Evolutionary conservation across 2,113 vertebrate genomes (phyloP).

Genomic region (Sylvicapra grimmia): DNA sequence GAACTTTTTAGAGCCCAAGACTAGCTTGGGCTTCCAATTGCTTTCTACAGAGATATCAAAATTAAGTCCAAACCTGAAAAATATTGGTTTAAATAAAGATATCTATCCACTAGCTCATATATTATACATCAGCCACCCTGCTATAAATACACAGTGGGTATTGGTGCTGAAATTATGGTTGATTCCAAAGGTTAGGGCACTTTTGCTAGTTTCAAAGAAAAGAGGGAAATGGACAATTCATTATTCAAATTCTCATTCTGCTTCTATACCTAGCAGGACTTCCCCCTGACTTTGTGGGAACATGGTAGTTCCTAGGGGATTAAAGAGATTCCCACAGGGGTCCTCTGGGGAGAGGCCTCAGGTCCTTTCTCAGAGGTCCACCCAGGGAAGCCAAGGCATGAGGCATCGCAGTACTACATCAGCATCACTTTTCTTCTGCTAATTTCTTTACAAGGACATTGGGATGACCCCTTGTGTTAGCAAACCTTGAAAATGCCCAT

Average conservation of each 20-base stretch:
- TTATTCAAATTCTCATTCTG: conserved; percentile 30
- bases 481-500: neutral
- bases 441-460: neutral
- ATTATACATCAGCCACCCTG: conserved; percentile 46
- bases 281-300: conserved; percentile 26
- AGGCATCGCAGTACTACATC: neutral
- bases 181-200: conserved; percentile 64
- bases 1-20: conserved; percentile 60
- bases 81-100: conserved; percentile 71
- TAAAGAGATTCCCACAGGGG: neutral
- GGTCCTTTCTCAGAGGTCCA: neutral
- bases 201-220: conserved; percentile 45
- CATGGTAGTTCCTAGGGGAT: neutral
- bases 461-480: neutral
- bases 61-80: conserved; percentile 73
- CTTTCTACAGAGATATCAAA: conserved; percentile 70
- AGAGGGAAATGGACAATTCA: conserved; percentile 38
- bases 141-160: conserved; percentile 41
- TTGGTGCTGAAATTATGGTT: conserved; percentile 57
- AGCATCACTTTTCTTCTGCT: neutral
- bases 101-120: conserved; percentile 42
- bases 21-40: conserved; percentile 37
- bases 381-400: neutral
- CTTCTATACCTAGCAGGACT: conserved; percentile 21
- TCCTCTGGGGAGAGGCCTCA: neutral